Base-by-base conservation (phyloP, 2,113 vertebrate species). In the Nycticebus coucang region DNA sequence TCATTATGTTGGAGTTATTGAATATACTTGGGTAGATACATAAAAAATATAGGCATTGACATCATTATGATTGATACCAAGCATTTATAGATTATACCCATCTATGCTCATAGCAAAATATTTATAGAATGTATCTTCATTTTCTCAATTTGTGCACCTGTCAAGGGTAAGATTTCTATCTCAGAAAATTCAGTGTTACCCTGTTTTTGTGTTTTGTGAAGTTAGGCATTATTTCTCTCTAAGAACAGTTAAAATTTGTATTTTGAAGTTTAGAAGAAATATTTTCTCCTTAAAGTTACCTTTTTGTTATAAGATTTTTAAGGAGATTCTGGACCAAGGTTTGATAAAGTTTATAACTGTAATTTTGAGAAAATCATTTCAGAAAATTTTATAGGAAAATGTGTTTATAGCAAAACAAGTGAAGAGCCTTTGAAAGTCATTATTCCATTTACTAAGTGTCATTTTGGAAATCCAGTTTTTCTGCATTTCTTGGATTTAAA, bases 31-130 rank as follows among this genome's bases (percentile, higher is more conserved):
- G 8, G 5, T 97, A 62, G 68, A 80, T 94, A 81, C 2, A 19
- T 87, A 62, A 85, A 94, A 71, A 35, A 91, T 14, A 8, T 85
- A 91, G 92, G 89, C 33, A 72, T 60, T 81, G 35, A 45, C 30
- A 84, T 86, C 62, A 69, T 92, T 82, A 75, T 95, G 94, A 84
- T 66, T 92, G 90, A 95, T 92, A 75, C n/a, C 59, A 92, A 90
- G 12, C 64, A 12, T 89, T 93, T 92, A 62, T 79, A 66, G n/a
- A 83, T 77, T 33, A 71, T 96, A 75, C 9, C 21, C 35, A 77
- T 94, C 69, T 92, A 35, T 84, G 87, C 35, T 71, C 26, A 45
- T 66, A 87, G 75, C 69, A 71, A 21, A 80, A 57, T 80, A 89
- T 57, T 93, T 91, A 62, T 26, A 83, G 69, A 85, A 87, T 89